Base-by-base conservation (phyloP, 2,888 invertebrate genomes). In the Leptinotarsa tumamoca region DNA sequence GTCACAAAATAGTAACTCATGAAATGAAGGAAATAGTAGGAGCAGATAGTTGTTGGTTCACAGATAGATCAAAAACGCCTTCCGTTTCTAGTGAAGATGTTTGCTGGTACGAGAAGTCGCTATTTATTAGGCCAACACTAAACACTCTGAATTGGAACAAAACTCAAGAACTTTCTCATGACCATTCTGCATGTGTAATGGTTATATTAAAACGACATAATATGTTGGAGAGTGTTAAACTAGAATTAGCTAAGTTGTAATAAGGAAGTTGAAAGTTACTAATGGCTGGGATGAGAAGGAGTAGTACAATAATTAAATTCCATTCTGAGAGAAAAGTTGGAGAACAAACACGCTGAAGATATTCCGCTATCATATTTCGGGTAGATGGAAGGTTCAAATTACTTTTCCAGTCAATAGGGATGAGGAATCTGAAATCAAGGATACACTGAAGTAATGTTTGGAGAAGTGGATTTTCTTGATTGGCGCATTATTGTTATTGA, bases 231-330 rank as follows among this genome's bases (percentile, higher is more conserved):
- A 63, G 63, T 63, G 63, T 63, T 63, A 63, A 63, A 63, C 63
- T 63, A 63, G 33, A 63, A 63, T 63, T 33, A 63, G 33, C 33
- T 15, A 43, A 63, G 63, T 63, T 63, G 63, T 63, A 63, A 63
- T 63, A n/a, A 43, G 63, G 63, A n/a, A 63, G 33, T 63, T 63
- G 33, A 27, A 27, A 63, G 63, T 17, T 63, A 63, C 63, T 63
- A 63, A 63, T 63, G 43, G 63, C 63, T 27, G 33, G 43, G 18
- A 63, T 63, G 63, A 63, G 63, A 63, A 52, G 52, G 52, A 15
- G 17, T 43, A 61, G 61, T 43, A 33, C 43, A 63, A 63, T 63
- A 63, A 63, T 63, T 63, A 63, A 63, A 63, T 63, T 27, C 7
- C 43, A 33, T 63, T 63, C 43, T 33, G 63, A 63, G 63, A 63